Evolutionary conservation across 2,888 invertebrate genomes (phyloP).

Genomic region (Ommatoiulus sabulosus): DNA sequence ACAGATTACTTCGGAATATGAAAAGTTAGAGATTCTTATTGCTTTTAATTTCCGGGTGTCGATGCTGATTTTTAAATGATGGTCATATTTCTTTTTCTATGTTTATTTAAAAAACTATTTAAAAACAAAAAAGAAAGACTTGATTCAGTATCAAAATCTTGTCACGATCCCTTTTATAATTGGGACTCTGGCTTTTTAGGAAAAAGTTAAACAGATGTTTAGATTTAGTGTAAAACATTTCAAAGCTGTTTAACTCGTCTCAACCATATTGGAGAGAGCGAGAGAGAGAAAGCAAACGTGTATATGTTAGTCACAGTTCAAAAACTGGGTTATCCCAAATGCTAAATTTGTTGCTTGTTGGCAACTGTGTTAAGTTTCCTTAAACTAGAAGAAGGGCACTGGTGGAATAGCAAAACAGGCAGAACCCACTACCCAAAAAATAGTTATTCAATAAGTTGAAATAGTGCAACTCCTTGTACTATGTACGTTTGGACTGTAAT

Average conservation of each 20-base stretch:
- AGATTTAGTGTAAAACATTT: constrained; percentile 39
- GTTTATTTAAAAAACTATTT: neutral
- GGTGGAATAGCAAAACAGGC: constrained; percentile 36
- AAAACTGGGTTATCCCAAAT: constrained; percentile 51
- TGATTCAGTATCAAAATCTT: neutral
- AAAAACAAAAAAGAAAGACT: neutral
- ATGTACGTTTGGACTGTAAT: neutral
- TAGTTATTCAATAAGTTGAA: neutral
- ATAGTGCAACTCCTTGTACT: neutral
- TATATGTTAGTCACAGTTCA: constrained; percentile 45
- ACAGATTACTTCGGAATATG: too few species aligned
- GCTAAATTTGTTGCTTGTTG: constrained; percentile 53
- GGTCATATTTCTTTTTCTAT: neutral
- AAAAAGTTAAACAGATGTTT: constrained; percentile 28
- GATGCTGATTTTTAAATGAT: too few species aligned
- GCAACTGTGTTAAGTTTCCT: constrained; percentile 42
- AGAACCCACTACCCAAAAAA: constrained; percentile 10
- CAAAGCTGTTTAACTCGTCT: constrained; percentile 40
- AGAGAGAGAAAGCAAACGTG: too few species aligned
- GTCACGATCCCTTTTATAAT: neutral
- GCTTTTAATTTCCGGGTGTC: too few species aligned
- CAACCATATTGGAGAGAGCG: constrained; percentile 39
- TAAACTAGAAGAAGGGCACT: constrained; percentile 31
- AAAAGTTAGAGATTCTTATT: too few species aligned
- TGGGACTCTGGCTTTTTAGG: neutral